These are phyloP conservation scores for Sprattus sprattus DNA, from an alignment of 2,113 vertebrate genomes.

Conservation along the genomic window DNA sequence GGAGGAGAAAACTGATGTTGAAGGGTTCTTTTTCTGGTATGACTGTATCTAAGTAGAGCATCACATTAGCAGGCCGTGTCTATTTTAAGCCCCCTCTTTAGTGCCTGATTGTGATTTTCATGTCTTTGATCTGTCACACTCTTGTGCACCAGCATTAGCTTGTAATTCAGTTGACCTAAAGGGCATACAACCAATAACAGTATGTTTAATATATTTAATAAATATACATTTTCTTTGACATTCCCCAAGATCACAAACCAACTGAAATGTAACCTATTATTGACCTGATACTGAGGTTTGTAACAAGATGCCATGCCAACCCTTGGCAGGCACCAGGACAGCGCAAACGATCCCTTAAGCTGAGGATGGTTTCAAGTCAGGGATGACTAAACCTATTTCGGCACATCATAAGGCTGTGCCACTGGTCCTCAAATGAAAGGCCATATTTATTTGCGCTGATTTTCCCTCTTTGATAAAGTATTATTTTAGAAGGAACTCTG, in stretches of 20 bases:
- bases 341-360: not conserved
- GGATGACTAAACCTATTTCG: not conserved
- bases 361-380: not conserved
- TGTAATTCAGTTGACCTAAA: too few species aligned
- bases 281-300: not conserved
- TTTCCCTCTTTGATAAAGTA: not conserved
- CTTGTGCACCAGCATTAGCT: not conserved
- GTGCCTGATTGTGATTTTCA: not conserved
- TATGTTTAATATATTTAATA: too few species aligned
- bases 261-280: not conserved
- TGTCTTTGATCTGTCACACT: not conserved
- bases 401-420: not conserved
- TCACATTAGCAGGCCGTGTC: not conserved
- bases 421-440: not conserved
- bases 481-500: not conserved
- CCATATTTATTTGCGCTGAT: not conserved
- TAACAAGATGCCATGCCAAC: not conserved
- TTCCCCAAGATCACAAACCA: not conserved
- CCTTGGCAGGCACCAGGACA: not conserved
- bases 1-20: not conserved
- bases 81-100: not conserved
- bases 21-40: not conserved
- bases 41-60: not conserved
- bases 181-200: too few species aligned
- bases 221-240: not conserved